phyloP scores from a whole-genome alignment of 2,113 vertebrate genomes.

The Mohoua ochrocephala region DNA sequence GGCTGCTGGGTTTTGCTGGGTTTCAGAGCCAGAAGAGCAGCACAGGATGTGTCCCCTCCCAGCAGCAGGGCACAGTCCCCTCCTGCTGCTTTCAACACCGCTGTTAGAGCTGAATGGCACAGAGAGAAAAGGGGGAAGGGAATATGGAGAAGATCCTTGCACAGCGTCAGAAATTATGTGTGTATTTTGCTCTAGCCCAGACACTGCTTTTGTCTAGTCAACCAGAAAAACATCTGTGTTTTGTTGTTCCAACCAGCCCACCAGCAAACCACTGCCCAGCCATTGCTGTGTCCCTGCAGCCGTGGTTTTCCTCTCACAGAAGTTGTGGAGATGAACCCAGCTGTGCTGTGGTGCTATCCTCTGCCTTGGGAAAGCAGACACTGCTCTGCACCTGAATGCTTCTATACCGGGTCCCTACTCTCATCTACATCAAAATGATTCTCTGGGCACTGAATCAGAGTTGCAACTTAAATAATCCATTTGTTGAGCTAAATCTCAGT shows the following conservation, averaged over 20 bases:
- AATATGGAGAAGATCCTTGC: not conserved
- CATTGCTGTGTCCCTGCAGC: not conserved
- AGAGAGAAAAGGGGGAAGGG: not conserved
- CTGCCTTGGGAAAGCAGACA: not conserved
- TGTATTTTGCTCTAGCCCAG: not conserved
- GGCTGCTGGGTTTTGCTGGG: not conserved
- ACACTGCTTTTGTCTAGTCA: not conserved
- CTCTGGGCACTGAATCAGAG: not conserved
- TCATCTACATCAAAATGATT: not conserved
- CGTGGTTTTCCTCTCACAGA: not conserved
- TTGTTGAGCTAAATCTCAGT: not conserved
- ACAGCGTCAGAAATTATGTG: not conserved
- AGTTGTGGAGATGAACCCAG: not conserved
- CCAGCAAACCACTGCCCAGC: not conserved
- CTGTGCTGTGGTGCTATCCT: not conserved
- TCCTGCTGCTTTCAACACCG: accelerated
- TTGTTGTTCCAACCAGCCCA: not conserved
- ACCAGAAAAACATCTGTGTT: not conserved
- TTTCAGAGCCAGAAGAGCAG: not conserved
- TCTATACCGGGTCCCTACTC: not conserved
- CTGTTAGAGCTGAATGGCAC: not conserved
- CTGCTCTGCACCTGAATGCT: not conserved
- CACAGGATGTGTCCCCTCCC: not conserved
- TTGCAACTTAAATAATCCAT: slow-evolving; percentile 15
- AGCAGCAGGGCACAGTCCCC: not conserved